These are phyloP conservation scores for Panulirus ornatus DNA, from an alignment of 1,140 invertebrate genomes.

Conservation along the genomic window DNA sequence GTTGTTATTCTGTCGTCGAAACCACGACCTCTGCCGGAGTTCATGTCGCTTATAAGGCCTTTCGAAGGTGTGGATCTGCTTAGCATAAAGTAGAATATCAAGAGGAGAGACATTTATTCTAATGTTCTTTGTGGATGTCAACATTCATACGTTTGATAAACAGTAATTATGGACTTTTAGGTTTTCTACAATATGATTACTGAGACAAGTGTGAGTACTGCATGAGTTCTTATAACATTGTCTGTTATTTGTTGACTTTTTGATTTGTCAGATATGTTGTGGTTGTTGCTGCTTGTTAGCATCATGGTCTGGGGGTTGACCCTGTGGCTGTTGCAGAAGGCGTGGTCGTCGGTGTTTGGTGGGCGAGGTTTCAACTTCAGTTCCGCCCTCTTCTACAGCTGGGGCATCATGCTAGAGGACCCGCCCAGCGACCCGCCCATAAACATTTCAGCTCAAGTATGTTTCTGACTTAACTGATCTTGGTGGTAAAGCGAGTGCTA, in stretches of 20 bases:
- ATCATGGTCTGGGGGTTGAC: neutral
- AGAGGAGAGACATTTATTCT: too few relatives aligned
- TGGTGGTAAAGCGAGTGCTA: neutral
- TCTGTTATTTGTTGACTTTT: too few relatives aligned
- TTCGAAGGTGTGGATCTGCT: too few relatives aligned
- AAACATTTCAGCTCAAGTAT: slow-evolving; percentile 3
- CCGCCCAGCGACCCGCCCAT: neutral
- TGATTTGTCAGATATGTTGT: slow-evolving; percentile 18
- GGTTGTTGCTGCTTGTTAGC: neutral
- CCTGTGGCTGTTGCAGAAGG: slow-evolving; percentile 27
- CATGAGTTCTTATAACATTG: too few relatives aligned
- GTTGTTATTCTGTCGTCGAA: slow-evolving; percentile 4
- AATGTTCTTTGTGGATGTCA: too few relatives aligned
- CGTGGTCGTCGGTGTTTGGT: neutral
- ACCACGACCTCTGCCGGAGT: neutral
- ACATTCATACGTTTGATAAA: too few relatives aligned
- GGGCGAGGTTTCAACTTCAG: neutral
- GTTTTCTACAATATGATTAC: too few relatives aligned
- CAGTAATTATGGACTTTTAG: too few relatives aligned
- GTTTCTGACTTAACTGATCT: neutral
- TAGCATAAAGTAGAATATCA: too few relatives aligned
- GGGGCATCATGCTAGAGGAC: slow-evolving; percentile 32
- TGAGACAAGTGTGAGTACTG: too few relatives aligned
- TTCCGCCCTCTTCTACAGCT: slow-evolving; percentile 18
- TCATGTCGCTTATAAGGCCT: slow-evolving; percentile 1